Evolutionary conservation across 1,140 invertebrate species (phyloP).

Genomic region (Oscheius sp.): DNA sequence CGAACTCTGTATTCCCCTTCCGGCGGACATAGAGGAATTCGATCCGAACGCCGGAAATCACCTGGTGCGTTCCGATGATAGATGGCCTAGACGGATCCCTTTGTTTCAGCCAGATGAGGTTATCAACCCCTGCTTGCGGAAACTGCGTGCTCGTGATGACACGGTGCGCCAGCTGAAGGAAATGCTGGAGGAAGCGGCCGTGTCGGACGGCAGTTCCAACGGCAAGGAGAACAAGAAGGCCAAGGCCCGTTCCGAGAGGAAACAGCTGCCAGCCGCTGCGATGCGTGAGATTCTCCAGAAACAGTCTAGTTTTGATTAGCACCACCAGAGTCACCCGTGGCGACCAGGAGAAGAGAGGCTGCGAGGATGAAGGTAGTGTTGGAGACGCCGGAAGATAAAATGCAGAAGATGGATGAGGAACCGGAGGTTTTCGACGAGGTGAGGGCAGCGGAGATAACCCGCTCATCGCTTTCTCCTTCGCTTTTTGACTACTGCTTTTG

Average conservation of each 20-base stretch:
- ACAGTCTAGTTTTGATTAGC: not conserved
- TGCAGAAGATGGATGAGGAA: too few relatives aligned
- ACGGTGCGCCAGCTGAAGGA: not conserved
- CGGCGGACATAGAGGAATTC: slow-evolving; percentile 10
- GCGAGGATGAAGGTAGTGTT: too few relatives aligned
- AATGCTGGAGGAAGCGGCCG: not conserved
- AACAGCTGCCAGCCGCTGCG: not conserved
- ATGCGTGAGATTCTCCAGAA: not conserved
- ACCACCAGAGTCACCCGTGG: too few relatives aligned
- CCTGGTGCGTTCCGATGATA: too few relatives aligned
- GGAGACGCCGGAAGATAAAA: too few relatives aligned
- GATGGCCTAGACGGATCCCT: too few relatives aligned
- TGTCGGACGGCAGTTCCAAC: not conserved
- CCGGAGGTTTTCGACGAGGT: too few relatives aligned
- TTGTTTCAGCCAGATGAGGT: not conserved
- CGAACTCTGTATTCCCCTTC: slow-evolving; percentile 11
- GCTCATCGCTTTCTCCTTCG: too few relatives aligned
- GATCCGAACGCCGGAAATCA: too few relatives aligned
- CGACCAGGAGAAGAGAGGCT: too few relatives aligned
- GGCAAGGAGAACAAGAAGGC: not conserved
- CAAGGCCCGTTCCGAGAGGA: not conserved
- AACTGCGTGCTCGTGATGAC: not conserved
- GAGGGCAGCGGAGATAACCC: too few relatives aligned
- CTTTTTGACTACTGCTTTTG: too few relatives aligned
- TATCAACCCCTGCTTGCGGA: not conserved